A percentile compares a stretch with the other conserved stretches of the same genome.
Evolutionary conservation across 2,113 vertebrate species (phyloP).

Genomic region (Stictonetta naevosa): DNA sequence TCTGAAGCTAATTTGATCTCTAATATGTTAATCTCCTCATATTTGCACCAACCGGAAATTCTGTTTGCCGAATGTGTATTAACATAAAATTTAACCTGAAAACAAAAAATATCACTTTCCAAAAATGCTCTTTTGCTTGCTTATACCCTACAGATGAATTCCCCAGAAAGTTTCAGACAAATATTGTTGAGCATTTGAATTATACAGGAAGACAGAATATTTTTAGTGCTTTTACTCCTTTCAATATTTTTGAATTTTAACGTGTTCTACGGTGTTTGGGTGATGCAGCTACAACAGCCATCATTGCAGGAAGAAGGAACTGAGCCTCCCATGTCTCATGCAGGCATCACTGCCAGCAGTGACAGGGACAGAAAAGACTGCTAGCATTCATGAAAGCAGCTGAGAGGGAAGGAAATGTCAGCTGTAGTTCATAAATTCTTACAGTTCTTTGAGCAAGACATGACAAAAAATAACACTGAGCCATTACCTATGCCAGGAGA

Average conservation of each 20-base stretch:
- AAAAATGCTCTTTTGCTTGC: neutral
- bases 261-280: neutral
- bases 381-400: neutral
- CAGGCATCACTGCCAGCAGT: neutral
- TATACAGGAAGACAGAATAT: neutral
- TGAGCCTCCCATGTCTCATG: neutral
- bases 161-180: neutral
- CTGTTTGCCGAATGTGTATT: neutral
- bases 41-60: slow-evolving; percentile 11
- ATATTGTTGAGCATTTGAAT: neutral
- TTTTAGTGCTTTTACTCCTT: neutral
- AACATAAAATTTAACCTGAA: neutral
- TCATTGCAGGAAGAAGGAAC: neutral
- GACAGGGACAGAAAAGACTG: neutral
- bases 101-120: neutral
- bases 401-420: neutral
- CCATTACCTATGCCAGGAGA: neutral
- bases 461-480: slow-evolving; percentile 9
- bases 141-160: neutral
- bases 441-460: neutral
- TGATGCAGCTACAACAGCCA: neutral
- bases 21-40: slow-evolving; percentile 9
- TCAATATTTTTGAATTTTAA: neutral
- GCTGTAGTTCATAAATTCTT: neutral
- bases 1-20: slow-evolving; percentile 21